Percentiles rank a stretch among this genome's conserved stretches.
Evolutionary conservation across 2,113 vertebrate genomes (phyloP).

Genomic region (Cyprinus carpio): DNA sequence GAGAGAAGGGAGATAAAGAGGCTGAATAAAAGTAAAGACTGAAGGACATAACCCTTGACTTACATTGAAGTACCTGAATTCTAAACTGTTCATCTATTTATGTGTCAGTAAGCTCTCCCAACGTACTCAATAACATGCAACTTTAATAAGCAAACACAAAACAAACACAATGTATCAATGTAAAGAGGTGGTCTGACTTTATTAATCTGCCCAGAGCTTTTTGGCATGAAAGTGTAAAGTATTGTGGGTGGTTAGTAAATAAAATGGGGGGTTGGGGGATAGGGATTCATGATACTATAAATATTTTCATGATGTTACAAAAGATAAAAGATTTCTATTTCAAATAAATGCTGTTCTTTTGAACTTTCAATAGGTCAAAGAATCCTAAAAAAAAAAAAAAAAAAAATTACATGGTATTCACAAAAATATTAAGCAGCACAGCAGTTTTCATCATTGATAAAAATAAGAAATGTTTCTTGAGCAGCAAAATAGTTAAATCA

Average conservation of each 20-base stretch:
- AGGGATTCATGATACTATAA: not conserved
- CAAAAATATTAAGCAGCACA: not conserved
- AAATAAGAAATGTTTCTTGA: not conserved
- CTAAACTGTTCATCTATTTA: not conserved
- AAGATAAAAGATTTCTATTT: not conserved
- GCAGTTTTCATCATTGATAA: not conserved
- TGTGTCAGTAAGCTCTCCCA: not conserved
- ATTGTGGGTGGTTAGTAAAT: not conserved
- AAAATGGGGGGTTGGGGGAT: not conserved
- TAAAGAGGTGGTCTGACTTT: not conserved
- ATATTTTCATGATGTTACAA: not conserved
- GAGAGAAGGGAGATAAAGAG: conserved; percentile 19
- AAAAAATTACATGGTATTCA: no score
- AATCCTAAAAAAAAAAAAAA: not conserved
- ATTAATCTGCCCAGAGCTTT: not conserved
- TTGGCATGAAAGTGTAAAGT: not conserved
- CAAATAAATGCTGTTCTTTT: not conserved
- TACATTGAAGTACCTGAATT: not conserved
- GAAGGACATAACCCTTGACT: conserved; percentile 27
- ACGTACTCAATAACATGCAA: not conserved
- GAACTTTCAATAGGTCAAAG: not conserved
- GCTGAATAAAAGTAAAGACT: conserved; percentile 16
- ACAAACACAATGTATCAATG: not conserved
- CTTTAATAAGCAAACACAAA: not conserved
- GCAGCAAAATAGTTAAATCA: not conserved